A percentile compares a stretch with the other conserved stretches of the same genome.
These are phyloP conservation scores for Lepilemur septentrionalis DNA, from an alignment of 2,797 vertebrate genomes.

Conservation along the genomic window DNA sequence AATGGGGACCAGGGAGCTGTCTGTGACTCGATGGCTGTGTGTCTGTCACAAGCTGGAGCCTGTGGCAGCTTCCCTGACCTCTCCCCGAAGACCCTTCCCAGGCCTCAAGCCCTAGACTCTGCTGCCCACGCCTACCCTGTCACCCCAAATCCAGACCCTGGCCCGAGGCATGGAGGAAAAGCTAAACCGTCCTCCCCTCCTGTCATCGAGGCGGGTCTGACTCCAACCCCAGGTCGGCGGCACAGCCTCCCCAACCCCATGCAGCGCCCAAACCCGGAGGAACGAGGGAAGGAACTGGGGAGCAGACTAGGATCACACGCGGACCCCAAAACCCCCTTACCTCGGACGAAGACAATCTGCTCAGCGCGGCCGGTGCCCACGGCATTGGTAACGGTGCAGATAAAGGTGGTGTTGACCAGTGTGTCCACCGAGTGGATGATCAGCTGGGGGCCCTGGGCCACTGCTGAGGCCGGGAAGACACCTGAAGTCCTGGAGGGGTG, in stretches of 20 bases:
- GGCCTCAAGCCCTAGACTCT: background rate
- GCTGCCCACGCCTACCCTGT: too few species aligned
- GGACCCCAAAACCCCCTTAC: conserved; percentile 78
- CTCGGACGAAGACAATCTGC: conserved; percentile 87
- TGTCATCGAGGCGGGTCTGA: background rate
- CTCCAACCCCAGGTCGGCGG: background rate
- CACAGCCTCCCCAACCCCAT: background rate
- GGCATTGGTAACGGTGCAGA: conserved; percentile 91
- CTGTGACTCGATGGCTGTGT: background rate
- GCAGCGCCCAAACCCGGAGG: background rate
- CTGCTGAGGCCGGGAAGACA: conserved; percentile 84
- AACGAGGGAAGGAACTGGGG: background rate
- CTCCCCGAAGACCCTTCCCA: background rate
- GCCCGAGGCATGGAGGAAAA: background rate
- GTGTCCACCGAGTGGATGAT: conserved; percentile 89
- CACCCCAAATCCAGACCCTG: background rate
- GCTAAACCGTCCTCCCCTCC: accelerated
- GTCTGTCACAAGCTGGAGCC: background rate
- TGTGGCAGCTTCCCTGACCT: background rate
- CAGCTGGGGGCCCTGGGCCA: conserved; percentile 81
- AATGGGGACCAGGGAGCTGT: background rate
- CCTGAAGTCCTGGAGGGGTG: conserved; percentile 84
- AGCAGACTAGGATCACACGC: background rate
- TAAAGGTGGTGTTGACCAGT: conserved; percentile 89
- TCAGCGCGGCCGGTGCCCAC: conserved; percentile 86